Evolutionary conservation across 2,797 vertebrate genomes (phyloP).

Genomic region (Sebastes minor): DNA sequence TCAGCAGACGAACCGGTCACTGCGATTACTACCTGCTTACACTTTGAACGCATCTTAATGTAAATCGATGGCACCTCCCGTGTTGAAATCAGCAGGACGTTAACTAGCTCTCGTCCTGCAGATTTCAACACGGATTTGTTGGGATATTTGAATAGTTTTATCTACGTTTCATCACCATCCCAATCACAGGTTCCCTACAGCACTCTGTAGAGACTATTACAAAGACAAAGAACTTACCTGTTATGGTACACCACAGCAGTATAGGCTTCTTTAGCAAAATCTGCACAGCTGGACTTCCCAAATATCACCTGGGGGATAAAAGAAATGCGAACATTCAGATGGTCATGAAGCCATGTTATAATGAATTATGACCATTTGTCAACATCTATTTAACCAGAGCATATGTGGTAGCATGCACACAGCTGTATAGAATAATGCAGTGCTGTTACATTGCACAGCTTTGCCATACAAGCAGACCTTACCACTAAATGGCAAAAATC

Average conservation of each 20-base stretch:
- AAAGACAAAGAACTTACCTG: conserved; percentile 82
- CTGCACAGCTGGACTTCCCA: conserved; percentile 98
- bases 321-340: not conserved
- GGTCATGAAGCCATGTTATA: not conserved
- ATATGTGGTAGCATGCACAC: not conserved
- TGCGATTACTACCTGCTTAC: too few relatives aligned
- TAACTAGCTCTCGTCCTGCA: too few relatives aligned
- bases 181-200: not conserved
- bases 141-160: not conserved
- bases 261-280: conserved; percentile 96
- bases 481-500: not conserved
- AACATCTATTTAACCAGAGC: not conserved
- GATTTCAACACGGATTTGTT: not conserved
- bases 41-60: too few relatives aligned
- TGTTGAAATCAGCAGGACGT: too few relatives aligned
- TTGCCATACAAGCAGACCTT: not conserved
- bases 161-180: not conserved
- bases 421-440: not conserved
- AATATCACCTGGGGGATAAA: conserved; percentile 91
- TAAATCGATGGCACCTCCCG: too few relatives aligned
- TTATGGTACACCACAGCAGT: conserved; percentile 98
- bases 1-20: too few relatives aligned
- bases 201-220: not conserved
- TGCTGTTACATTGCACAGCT: not conserved
- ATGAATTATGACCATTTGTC: not conserved